Conservation (phyloP, 2,113 vertebrate species). For the Ursus arctos region DNA sequence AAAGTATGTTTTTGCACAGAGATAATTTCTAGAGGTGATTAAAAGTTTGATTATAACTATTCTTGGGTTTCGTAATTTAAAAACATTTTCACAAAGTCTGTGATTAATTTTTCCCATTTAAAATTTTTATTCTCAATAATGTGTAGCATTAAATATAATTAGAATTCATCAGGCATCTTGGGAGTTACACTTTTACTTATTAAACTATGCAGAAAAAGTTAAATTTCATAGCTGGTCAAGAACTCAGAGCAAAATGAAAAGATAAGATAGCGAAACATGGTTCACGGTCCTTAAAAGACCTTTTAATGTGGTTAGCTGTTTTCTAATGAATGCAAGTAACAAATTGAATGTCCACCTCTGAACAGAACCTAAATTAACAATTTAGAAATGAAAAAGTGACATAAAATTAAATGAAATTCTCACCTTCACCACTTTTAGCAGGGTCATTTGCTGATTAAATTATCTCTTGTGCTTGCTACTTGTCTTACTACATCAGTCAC, state of each 20-base stretch:
- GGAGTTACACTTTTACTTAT: neutral
- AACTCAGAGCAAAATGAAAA: slow-evolving; percentile 57
- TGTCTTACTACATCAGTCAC: slow-evolving; percentile 83
- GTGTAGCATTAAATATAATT: slow-evolving; percentile 66
- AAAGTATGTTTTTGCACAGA: slow-evolving; percentile 54
- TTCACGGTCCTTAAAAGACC: slow-evolving; percentile 54
- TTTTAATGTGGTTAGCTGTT: slow-evolving; percentile 65
- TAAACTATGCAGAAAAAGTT: slow-evolving; percentile 55
- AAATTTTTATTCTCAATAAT: slow-evolving; percentile 63
- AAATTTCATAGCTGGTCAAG: slow-evolving; percentile 31
- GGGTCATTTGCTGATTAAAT: slow-evolving; percentile 86
- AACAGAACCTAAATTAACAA: slow-evolving; percentile 74
- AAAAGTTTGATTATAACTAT: slow-evolving; percentile 74
- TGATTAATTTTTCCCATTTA: slow-evolving; percentile 67
- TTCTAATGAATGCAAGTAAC: slow-evolving; percentile 72
- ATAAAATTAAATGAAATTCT: slow-evolving; percentile 82
- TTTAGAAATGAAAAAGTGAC: slow-evolving; percentile 79
- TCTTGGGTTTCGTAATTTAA: slow-evolving; percentile 50
- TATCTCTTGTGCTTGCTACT: slow-evolving; percentile 78
- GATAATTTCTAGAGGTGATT: slow-evolving; percentile 41
- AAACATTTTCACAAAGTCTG: slow-evolving; percentile 51
- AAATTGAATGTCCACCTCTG: slow-evolving; percentile 60
- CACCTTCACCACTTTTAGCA: slow-evolving; percentile 75
- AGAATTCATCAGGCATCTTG: slow-evolving; percentile 29
- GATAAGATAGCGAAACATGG: slow-evolving; percentile 41